Evolutionary conservation across 2,888 invertebrate genomes (phyloP).

Genomic region (Ichneumoninae sp.): DNA sequence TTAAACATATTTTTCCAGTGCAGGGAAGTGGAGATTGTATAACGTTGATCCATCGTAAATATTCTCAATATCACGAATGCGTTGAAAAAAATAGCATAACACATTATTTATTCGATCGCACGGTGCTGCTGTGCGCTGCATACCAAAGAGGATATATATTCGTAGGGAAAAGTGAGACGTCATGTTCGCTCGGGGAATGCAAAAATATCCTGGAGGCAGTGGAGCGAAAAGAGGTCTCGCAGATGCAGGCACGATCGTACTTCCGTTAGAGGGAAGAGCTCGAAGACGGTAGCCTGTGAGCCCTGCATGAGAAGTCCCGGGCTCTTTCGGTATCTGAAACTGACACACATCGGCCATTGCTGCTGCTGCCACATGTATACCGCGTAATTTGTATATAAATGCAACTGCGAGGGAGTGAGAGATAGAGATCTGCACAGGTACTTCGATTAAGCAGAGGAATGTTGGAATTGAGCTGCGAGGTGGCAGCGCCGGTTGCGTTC

Average conservation of each 20-base stretch:
- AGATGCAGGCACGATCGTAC: slow-evolving; percentile 25
- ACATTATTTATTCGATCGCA: neutral
- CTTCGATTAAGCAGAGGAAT: slow-evolving; percentile 54
- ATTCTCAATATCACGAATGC: slow-evolving; percentile 6
- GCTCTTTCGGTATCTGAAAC: slow-evolving; percentile 43
- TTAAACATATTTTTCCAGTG: neutral
- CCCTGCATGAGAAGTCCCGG: slow-evolving; percentile 39
- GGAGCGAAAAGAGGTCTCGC: slow-evolving; percentile 30
- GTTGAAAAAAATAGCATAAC: neutral
- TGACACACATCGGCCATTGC: slow-evolving; percentile 38
- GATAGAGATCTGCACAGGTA: slow-evolving; percentile 26
- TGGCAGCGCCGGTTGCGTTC: slow-evolving; percentile 11
- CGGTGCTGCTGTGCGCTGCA: neutral
- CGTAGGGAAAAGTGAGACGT: slow-evolving; percentile 17
- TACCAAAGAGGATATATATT: slow-evolving; percentile 18
- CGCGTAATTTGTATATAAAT: slow-evolving; percentile 17
- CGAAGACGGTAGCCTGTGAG: slow-evolving; percentile 13
- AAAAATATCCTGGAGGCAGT: slow-evolving; percentile 39
- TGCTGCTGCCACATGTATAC: slow-evolving; percentile 2
- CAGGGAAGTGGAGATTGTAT: neutral
- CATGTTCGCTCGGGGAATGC: slow-evolving; percentile 37
- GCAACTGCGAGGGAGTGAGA: slow-evolving; percentile 29
- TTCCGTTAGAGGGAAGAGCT: slow-evolving; percentile 28
- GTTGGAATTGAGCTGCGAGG: slow-evolving; percentile 23
- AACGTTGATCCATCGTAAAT: neutral